Percentiles rank a stretch among this genome's conserved stretches.
Evolutionary conservation across 2,888 invertebrate genomes (phyloP).

Genomic region (Tipula lateralis): DNA sequence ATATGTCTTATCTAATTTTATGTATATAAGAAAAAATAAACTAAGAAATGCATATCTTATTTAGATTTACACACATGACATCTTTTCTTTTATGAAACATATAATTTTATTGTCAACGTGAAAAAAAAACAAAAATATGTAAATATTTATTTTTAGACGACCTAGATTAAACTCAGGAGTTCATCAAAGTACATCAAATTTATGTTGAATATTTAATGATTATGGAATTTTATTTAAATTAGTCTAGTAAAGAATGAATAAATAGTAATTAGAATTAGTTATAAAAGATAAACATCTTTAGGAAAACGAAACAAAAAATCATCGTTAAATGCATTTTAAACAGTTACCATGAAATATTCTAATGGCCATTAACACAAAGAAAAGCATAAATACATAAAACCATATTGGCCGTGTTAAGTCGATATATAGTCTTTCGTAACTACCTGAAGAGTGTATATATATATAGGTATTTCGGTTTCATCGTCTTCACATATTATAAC

Average conservation of each 20-base stretch:
- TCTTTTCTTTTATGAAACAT: neutral
- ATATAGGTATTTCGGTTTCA: neutral
- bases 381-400: neutral
- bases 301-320: neutral
- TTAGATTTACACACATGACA: slow-evolving; percentile 6
- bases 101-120: neutral
- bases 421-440: neutral
- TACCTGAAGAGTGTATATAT: too few species aligned
- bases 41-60: neutral
- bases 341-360: neutral
- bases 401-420: neutral
- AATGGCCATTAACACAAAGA: neutral
- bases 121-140: neutral
- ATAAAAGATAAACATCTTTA: neutral
- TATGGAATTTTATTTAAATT: neutral
- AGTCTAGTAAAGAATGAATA: neutral
- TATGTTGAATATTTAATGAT: neutral
- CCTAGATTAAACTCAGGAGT: neutral
- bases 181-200: neutral
- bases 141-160: neutral
- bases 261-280: neutral
- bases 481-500: neutral
- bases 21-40: neutral
- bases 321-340: neutral
- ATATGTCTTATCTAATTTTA: neutral